Base-by-base conservation (phyloP, 2,888 invertebrate genomes). In the Drosophila multiciliata region DNA sequence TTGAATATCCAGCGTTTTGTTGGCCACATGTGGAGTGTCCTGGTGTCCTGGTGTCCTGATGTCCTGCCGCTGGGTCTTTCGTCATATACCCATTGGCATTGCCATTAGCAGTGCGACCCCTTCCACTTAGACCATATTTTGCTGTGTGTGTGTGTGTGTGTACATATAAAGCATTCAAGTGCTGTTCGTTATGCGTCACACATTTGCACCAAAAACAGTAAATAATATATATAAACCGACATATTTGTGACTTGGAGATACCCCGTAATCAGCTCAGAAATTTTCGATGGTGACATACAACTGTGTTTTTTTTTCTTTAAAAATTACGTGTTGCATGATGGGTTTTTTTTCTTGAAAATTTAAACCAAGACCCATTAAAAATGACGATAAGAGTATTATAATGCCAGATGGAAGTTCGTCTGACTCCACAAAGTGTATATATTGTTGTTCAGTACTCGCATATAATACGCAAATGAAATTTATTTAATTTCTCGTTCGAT, bases 131-230 rank as follows among this genome's bases (percentile, higher is more conserved):
- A 45, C 20, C 23, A 45, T 45, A 15, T 23, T 45, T 45, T 45
- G 23, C 45, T n/a, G 49, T 20, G 63, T 48, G 62, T 48, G 54
- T 23, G 61, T 61, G 62, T 61, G 53, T 71, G 69, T 68, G 72
- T 68, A 62, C 66, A 82, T 79, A 75, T 82, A 82, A 75, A 63
- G 55, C 52, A 48, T 66, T 80, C 75, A 36, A 80, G 79, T 71
- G 64, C n/a, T 64, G 49, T 60, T 38, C 52, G 61, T 35, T 73
- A 66, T 81, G 78, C 81, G 78, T 81, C 78, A 78, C 67, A 64
- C 63, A 29, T 29, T 61, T 66, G 8, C 45, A 40, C 53, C 57
- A 36, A 17, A 35, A 12, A 49, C 26, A 26, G 2, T 17, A 5
- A 9, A 9, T 6, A 5, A 26, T 9, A 12, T 33, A 20, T 17